Percentiles rank a stretch among this genome's conserved stretches.
Evolutionary conservation across 2,888 invertebrate species (phyloP).

Genomic region (Rhagium mordax): DNA sequence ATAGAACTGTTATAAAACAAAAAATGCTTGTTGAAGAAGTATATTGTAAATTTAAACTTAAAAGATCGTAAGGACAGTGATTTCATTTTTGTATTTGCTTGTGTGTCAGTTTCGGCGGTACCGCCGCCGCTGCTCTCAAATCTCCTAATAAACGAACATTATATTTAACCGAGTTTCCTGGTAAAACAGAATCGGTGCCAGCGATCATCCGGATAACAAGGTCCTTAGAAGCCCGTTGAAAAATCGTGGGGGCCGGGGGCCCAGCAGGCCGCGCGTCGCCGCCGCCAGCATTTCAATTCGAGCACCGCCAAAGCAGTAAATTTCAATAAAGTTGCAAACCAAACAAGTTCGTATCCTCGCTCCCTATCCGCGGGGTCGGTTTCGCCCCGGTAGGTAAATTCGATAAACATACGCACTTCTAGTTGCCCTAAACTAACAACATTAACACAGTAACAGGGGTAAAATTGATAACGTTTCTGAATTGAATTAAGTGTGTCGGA

Average conservation of each 20-base stretch:
- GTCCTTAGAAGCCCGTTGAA: not conserved
- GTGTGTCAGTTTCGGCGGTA: too few relatives aligned
- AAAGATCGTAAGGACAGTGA: too few relatives aligned
- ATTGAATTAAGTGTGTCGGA: conserved; percentile 22
- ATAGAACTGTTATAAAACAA: too few relatives aligned
- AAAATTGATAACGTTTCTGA: conserved; percentile 31
- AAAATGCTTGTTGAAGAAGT: too few relatives aligned
- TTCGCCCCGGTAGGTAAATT: conserved; percentile 28
- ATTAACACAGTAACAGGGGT: conserved; percentile 29
- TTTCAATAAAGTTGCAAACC: conserved; percentile 29
- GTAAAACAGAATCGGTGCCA: not conserved
- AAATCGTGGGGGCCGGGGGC: not conserved
- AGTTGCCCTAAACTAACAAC: conserved; percentile 33
- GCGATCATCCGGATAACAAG: not conserved
- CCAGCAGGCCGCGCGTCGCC: not conserved
- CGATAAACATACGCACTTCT: conserved; percentile 29
- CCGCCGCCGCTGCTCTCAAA: too few relatives aligned
- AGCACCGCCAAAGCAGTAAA: conserved; percentile 8
- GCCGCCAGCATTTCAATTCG: conserved; percentile 15
- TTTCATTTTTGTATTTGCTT: too few relatives aligned
- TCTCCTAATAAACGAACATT: not conserved
- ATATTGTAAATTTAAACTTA: too few relatives aligned
- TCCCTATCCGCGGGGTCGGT: not conserved
- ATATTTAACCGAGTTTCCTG: not conserved
- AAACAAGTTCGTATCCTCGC: conserved; percentile 19